Conservation (phyloP, 2,113 vertebrate genomes). For the Crotalus helleri region DNA sequence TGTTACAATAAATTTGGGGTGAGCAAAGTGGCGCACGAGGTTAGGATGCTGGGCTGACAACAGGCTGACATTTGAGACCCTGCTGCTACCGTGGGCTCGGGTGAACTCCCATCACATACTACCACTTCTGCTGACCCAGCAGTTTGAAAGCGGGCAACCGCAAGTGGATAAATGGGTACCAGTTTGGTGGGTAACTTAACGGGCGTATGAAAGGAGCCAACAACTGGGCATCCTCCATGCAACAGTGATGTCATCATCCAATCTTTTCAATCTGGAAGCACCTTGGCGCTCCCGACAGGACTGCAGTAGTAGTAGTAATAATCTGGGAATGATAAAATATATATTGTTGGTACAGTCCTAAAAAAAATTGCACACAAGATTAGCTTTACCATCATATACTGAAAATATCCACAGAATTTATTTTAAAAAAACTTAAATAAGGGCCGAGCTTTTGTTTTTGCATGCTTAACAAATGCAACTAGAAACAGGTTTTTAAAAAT, state of each 20-base stretch:
- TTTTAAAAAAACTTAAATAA: background rate
- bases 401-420: background rate
- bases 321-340: background rate
- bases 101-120: background rate
- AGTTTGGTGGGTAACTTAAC: background rate
- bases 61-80: background rate
- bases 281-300: background rate
- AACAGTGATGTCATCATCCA: background rate
- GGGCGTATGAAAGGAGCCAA: background rate
- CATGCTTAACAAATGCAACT: constrained; percentile 33
- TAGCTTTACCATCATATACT: background rate
- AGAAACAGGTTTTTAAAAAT: constrained; percentile 76
- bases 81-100: background rate
- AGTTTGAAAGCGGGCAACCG: background rate
- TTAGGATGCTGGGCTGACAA: background rate
- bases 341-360: background rate
- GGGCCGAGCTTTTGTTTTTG: background rate
- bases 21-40: background rate
- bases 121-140: background rate
- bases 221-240: background rate
- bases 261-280: background rate
- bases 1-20: background rate
- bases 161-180: background rate
- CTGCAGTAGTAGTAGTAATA: background rate
- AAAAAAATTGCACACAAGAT: background rate